Base-by-base conservation (phyloP, 2,113 vertebrate species). In the Aleadryas rufinucha region DNA sequence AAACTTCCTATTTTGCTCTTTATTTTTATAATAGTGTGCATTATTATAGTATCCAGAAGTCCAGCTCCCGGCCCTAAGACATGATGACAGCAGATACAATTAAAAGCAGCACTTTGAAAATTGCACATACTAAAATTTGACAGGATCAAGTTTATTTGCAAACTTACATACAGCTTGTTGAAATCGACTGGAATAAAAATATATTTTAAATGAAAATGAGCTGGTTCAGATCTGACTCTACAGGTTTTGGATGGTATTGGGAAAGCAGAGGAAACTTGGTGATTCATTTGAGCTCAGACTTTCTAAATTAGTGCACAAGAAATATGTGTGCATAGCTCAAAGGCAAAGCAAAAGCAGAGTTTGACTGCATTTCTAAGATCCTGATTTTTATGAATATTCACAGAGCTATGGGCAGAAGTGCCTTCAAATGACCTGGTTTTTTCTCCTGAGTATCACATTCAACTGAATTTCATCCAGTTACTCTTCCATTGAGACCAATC, bases 21-120 rank as follows among this genome's bases (percentile, higher is more conserved):
- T 81, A 64, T 95, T 95, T 93, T 89, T 74, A 65, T 82, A 82
- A 63, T 78, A 59, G 39, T 37, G 52, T 78, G 52, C 37, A 60
- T 90, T 77, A 77, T 92, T 95, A 83, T 33, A 78, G n/a, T 81
- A 94, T 84, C 86, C 93, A 96, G 89, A 97, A 89, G 83, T 56
- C 52, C 72, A 59, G 47, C 75, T 96, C 79, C 56, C 56, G 84
- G 30, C 44, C 76, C 19, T 54, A 81, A 90, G 68, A 79, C 31
- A 44, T 65, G 88, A 92, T 94, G 90, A 96, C 88, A 90, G 86
- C 83, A 82, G 72, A 94, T 89, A 78, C 92, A 92, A 94, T 95
- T 92, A 93, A 94, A 91, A 91, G 54, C 68, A 94, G 65, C 31
- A 49, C 49, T 92, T 92, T 87, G 44, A 95, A 95, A 94, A 84